These are phyloP conservation scores for Ailuropoda melanoleuca DNA, from an alignment of 2,113 vertebrate species.

Conservation along the genomic window DNA sequence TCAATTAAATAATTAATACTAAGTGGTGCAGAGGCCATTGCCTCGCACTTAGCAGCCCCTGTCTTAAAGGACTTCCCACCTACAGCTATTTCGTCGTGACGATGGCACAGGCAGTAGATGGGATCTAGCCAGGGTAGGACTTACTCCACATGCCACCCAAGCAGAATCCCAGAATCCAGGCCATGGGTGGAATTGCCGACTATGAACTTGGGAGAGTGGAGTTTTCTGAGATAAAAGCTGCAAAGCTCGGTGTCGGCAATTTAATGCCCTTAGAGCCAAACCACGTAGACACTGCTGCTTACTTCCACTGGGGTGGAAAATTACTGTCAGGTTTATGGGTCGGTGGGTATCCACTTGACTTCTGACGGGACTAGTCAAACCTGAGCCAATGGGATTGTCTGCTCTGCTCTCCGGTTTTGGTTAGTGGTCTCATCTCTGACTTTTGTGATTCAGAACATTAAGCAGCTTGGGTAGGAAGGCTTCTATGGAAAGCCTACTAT, in stretches of 20 bases:
- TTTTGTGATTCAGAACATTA: background rate
- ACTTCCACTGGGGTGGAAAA: background rate
- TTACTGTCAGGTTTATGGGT: background rate
- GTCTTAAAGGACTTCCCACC: background rate
- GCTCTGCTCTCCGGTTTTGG: background rate
- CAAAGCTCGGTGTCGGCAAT: conserved; percentile 6
- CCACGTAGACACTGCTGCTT: background rate
- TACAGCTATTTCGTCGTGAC: background rate
- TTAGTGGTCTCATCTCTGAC: background rate
- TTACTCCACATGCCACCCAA: conserved; percentile 39
- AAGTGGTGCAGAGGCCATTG: background rate
- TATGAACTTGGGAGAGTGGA: background rate
- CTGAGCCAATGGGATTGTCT: background rate
- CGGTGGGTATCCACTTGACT: background rate
- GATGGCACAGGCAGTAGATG: background rate
- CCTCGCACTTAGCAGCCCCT: background rate
- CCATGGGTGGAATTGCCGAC: background rate
- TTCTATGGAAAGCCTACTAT: background rate
- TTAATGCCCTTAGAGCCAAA: conserved; percentile 38
- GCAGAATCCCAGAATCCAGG: conserved; percentile 24
- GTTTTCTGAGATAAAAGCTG: conserved; percentile 41
- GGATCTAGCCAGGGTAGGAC: background rate
- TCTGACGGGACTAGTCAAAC: background rate
- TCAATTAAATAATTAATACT: conserved; percentile 69
- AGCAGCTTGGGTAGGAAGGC: background rate